Conservation (phyloP, 2,888 invertebrate species). For the Rhagium mordax region DNA sequence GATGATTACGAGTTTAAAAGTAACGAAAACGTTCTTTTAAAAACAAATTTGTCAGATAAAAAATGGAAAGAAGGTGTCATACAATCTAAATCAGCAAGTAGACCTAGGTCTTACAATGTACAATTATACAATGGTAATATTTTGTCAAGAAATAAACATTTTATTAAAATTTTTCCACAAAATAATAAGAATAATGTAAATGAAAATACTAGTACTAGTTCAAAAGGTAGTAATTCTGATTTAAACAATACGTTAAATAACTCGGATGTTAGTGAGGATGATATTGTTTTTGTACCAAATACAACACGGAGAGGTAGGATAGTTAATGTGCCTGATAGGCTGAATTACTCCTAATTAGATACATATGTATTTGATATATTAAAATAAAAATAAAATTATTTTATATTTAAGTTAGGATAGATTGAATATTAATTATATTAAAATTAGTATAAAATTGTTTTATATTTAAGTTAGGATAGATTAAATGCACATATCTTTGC, state of each 20-base stretch:
- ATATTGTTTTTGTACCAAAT: neutral
- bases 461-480: too few relatives aligned
- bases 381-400: too few relatives aligned
- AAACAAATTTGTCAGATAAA: neutral
- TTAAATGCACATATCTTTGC: too few relatives aligned
- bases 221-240: too few relatives aligned
- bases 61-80: slow-evolving; percentile 1
- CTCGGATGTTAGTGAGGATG: neutral
- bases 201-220: too few relatives aligned
- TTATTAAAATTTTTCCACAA: neutral
- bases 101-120: slow-evolving; percentile 18
- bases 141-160: neutral
- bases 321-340: neutral
- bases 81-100: neutral
- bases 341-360: too few relatives aligned
- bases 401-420: too few relatives aligned
- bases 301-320: neutral
- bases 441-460: too few relatives aligned
- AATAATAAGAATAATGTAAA: too few relatives aligned
- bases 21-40: neutral
- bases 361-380: too few relatives aligned
- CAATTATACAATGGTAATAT: neutral
- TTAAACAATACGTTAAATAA: too few relatives aligned
- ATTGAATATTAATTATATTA: too few relatives aligned
- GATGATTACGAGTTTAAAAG: neutral